Percentiles rank a stretch among this genome's conserved stretches.
Evolutionary conservation across 2,113 vertebrate species (phyloP).

Genomic region (Elanus axillaris): DNA sequence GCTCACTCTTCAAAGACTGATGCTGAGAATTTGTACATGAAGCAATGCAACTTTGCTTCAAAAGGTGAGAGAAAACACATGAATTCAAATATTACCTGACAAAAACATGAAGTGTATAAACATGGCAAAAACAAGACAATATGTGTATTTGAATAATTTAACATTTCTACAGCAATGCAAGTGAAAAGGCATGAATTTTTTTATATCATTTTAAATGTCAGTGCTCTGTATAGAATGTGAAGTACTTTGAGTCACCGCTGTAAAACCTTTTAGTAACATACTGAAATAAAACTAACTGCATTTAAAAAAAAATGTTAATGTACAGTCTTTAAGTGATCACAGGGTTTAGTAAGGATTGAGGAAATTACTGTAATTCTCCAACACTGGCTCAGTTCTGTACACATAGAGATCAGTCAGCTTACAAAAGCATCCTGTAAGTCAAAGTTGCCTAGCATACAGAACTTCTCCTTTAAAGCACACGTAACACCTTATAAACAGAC

Average conservation of each 20-base stretch:
- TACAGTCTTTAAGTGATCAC: neutral
- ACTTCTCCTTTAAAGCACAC: neutral
- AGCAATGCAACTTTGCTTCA: neutral
- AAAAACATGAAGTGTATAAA: neutral
- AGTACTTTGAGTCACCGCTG: conserved; percentile 14
- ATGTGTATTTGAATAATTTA: neutral
- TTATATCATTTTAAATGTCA: neutral
- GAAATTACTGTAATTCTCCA: neutral
- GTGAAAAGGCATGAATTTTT: neutral
- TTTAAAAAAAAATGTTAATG: neutral
- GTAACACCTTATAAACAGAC: neutral
- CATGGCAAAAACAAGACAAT: neutral
- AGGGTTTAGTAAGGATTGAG: neutral
- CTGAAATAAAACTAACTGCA: neutral
- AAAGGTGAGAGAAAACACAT: neutral
- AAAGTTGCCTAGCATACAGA: neutral
- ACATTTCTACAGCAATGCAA: neutral
- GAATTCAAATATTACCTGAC: neutral
- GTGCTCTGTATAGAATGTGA: neutral
- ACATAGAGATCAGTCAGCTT: neutral
- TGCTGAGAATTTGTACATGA: neutral
- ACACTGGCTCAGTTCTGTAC: neutral
- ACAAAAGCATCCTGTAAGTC: neutral
- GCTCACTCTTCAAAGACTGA: neutral
- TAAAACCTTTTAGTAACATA: neutral